A percentile compares a stretch with the other conserved stretches of the same genome.
These are phyloP conservation scores for Steinernema hermaphroditum DNA, from an alignment of 2,888 invertebrate species.

Conservation along the genomic window DNA sequence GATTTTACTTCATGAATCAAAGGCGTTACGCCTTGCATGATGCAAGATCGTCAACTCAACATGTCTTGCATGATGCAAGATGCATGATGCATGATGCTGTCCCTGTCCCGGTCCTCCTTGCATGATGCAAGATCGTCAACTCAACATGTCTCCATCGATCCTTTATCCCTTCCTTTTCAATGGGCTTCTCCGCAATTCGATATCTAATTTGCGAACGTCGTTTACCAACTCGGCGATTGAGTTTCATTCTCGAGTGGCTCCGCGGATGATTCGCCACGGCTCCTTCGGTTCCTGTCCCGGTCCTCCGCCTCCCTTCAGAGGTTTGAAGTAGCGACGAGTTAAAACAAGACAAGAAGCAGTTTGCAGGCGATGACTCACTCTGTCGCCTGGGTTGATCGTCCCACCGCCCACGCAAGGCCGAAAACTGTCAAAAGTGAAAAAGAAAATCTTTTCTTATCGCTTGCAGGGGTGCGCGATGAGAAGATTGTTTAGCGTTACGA, in stretches of 20 bases:
- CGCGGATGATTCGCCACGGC: neutral
- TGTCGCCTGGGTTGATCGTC: neutral
- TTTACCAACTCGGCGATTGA: neutral
- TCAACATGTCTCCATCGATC: too few relatives aligned
- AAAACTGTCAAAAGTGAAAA: slow-evolving; percentile 16
- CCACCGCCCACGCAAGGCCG: neutral
- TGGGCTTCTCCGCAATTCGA: neutral
- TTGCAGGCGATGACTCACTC: too few relatives aligned
- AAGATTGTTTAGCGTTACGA: neutral
- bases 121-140: too few relatives aligned
- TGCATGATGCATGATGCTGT: too few relatives aligned
- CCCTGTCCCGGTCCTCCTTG: too few relatives aligned
- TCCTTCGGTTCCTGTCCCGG: neutral
- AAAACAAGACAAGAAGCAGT: neutral
- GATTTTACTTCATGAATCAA: too few relatives aligned
- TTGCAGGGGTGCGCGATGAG: neutral
- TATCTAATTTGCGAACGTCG: neutral
- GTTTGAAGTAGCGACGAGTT: slow-evolving; percentile 7
- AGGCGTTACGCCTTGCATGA: too few relatives aligned
- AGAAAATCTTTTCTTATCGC: too few relatives aligned
- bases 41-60: too few relatives aligned
- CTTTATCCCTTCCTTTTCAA: too few relatives aligned
- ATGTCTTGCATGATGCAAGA: too few relatives aligned
- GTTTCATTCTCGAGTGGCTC: slow-evolving; percentile 18
- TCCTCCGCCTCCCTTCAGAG: neutral